Percentiles rank a stretch among this genome's conserved stretches.
Evolutionary conservation across 2,888 invertebrate species (phyloP).

Genomic region (Zaprionus obscuricornis): DNA sequence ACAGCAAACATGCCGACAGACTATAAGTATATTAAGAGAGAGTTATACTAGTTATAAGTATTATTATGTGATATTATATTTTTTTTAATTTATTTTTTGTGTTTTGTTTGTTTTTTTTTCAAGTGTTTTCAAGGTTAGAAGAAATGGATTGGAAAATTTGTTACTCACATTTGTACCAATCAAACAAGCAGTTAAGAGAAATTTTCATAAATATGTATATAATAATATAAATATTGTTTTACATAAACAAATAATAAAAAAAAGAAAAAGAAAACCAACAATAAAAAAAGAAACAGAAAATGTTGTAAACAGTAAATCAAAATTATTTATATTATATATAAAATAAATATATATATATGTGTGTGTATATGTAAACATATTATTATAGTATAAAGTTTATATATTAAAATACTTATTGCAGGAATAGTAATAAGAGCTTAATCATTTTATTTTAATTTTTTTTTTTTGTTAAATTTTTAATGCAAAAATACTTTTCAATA

Average conservation of each 20-base stretch:
- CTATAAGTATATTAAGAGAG: constrained; percentile 13
- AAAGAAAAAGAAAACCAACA: constrained; percentile 68
- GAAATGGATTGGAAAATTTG: constrained; percentile 72
- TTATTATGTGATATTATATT: constrained; percentile 19
- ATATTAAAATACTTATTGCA: too few species aligned
- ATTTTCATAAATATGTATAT: constrained; percentile 71
- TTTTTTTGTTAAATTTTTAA: too few species aligned
- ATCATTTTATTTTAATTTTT: too few species aligned
- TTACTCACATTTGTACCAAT: constrained; percentile 83
- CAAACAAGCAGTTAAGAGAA: constrained; percentile 83
- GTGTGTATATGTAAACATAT: too few species aligned
- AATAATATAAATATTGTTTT: constrained; percentile 33
- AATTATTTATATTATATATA: constrained; percentile 47
- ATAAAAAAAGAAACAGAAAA: constrained; percentile 58
- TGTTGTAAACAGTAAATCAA: constrained; percentile 48
- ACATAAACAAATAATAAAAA: constrained; percentile 31
- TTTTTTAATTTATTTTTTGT: constrained; percentile 58
- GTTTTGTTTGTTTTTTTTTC: too few species aligned
- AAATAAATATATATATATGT: constrained; percentile 23
- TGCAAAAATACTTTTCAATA: too few species aligned
- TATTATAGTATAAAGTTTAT: too few species aligned
- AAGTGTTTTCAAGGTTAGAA: too few species aligned
- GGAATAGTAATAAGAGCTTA: too few species aligned
- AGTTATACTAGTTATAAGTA: constrained; percentile 21
- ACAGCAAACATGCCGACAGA: constrained; percentile 51